A percentile compares a stretch with the other conserved stretches of the same genome.
These are phyloP conservation scores for Nycticorax nycticorax DNA, from an alignment of 2,113 vertebrate species.

Conservation along the genomic window DNA sequence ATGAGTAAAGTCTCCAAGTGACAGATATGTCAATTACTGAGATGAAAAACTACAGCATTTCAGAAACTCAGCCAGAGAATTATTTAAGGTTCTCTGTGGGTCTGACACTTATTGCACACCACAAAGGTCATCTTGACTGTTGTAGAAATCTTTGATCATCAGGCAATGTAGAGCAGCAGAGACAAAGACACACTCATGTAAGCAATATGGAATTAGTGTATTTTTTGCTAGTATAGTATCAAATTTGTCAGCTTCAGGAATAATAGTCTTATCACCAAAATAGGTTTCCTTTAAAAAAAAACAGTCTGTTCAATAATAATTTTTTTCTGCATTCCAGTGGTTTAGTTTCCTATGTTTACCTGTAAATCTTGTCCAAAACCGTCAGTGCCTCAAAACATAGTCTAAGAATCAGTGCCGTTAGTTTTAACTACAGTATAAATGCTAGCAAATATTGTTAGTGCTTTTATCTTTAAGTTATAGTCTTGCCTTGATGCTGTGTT, in stretches of 20 bases:
- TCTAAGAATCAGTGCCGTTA: not conserved
- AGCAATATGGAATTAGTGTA: not conserved
- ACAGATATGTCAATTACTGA: not conserved
- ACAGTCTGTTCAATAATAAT: not conserved
- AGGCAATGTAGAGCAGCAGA: not conserved
- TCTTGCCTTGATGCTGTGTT: not conserved
- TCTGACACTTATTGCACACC: not conserved
- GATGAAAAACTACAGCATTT: not conserved
- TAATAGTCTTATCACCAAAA: not conserved
- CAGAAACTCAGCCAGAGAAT: not conserved
- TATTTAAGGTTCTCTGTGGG: not conserved
- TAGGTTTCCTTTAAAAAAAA: not conserved
- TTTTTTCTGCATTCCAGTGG: not conserved
- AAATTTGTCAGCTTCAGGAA: not conserved
- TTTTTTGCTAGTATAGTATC: not conserved
- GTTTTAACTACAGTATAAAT: not conserved
- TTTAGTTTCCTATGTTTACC: not conserved
- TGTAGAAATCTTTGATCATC: not conserved
- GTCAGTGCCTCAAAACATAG: not conserved
- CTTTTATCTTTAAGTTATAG: not conserved
- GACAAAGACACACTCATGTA: not conserved
- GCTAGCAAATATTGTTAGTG: not conserved
- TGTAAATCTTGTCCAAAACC: not conserved
- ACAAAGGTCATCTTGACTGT: not conserved
- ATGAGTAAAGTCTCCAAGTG: not conserved